phyloP scores from a whole-genome alignment of 2,888 invertebrate species.

The Drosophila gaucha region DNA sequence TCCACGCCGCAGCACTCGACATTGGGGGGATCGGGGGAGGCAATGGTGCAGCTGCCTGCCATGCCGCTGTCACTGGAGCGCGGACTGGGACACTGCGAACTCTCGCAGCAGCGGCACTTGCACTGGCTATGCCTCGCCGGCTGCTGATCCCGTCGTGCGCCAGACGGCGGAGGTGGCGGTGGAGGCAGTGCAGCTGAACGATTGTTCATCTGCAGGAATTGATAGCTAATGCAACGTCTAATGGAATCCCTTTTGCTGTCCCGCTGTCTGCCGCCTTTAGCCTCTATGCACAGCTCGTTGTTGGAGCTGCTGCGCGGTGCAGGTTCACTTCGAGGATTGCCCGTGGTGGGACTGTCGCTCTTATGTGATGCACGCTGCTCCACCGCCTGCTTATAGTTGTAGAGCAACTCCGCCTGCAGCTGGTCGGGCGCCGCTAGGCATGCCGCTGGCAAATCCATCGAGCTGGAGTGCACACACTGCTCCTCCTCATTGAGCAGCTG shows the following conservation, averaged over 20 bases:
- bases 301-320: conserved; percentile 54
- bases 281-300: conserved; percentile 71
- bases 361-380: conserved; percentile 84
- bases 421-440: conserved; percentile 86
- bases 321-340: conserved; percentile 30
- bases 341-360: conserved; percentile 51
- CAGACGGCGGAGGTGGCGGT: conserved; percentile 22
- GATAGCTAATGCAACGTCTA: conserved; percentile 86
- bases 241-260: conserved; percentile 75
- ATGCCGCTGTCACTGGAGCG: conserved; percentile 92
- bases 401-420: conserved; percentile 86
- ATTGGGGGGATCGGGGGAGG: conserved; percentile 88
- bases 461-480: conserved; percentile 86
- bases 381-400: conserved; percentile 83
- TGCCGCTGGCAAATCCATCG: conserved; percentile 86
- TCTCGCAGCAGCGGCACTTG: conserved; percentile 87
- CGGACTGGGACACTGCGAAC: conserved; percentile 88
- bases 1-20: conserved; percentile 61
- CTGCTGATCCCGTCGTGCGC: conserved; percentile 25
- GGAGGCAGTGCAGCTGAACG: conserved; percentile 36
- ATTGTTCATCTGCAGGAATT: conserved; percentile 83
- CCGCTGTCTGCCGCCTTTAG: conserved; percentile 63
- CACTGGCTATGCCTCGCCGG: conserved; percentile 46
- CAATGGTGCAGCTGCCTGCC: conserved; percentile 92
- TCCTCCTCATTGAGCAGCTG: conserved; percentile 38